Evolutionary conservation across 2,888 invertebrate species (phyloP).

Genomic region (Lasioglossum marginatum): DNA sequence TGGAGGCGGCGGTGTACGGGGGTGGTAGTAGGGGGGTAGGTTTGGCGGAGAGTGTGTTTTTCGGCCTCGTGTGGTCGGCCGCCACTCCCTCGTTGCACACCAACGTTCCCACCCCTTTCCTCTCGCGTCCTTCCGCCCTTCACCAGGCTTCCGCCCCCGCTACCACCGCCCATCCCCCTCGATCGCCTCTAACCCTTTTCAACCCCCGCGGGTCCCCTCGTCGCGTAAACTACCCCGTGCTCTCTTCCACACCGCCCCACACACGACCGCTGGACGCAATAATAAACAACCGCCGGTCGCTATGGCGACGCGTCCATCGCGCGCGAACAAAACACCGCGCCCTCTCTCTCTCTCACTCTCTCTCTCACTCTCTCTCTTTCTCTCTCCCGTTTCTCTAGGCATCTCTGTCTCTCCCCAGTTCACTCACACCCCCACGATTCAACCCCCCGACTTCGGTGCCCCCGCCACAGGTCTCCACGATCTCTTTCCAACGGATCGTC

Average conservation of each 20-base stretch:
- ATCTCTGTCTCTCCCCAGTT: neutral
- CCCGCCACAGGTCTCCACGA: constrained; percentile 21
- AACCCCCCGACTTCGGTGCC: neutral
- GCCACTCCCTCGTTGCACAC: constrained; percentile 78
- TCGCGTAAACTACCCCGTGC: constrained; percentile 66
- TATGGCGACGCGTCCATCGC: constrained; percentile 83
- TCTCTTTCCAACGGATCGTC: constrained; percentile 15
- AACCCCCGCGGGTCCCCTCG: constrained; percentile 58
- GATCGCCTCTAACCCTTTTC: constrained; percentile 70
- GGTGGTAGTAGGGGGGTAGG: constrained; percentile 56
- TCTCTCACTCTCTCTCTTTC: neutral
- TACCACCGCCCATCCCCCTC: constrained; percentile 38
- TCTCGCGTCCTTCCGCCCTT: constrained; percentile 59
- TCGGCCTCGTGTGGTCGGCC: constrained; percentile 83
- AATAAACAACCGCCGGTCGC: constrained; percentile 84
- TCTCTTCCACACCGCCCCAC: constrained; percentile 48
- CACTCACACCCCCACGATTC: neutral
- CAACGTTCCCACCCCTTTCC: constrained; percentile 52
- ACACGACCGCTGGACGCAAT: constrained; percentile 81
- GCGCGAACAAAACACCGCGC: constrained; percentile 82
- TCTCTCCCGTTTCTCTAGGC: neutral
- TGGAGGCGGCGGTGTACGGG: constrained; percentile 58
- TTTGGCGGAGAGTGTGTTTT: constrained; percentile 82
- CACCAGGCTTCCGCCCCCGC: constrained; percentile 41
- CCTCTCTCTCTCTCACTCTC: constrained; percentile 28